Evolutionary conservation across 2,797 vertebrate species (phyloP), one percentile per base, ranked within the genome.

Genomic region (Pelochelys cantorii): DNA sequence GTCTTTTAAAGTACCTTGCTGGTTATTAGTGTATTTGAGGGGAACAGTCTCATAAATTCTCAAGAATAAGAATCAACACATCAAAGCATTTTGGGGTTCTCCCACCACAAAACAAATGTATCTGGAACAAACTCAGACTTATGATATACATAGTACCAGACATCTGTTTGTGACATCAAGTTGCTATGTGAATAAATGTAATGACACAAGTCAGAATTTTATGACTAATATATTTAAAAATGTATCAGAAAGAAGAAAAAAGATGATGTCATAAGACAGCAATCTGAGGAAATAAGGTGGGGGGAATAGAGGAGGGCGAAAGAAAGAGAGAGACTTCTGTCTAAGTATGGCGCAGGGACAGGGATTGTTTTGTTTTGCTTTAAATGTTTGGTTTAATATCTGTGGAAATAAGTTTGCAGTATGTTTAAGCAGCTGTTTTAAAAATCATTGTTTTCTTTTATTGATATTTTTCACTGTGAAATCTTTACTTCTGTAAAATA

Each of bases 211-310:
- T 88, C 52, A 97, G 95, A 96, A 95, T 95, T 95, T 96, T 93
- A 94, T 95, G 96, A 97, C 96, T 95, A 93, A 94, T 95, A 85
- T 96, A 96, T 95, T 96, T 94, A 97, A 97, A 97, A 94, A 97
- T 92, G 90, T 87, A 96, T 94, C 95, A 93, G 87, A 91, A 97
- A 96, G 92, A 94, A 95, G 86, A 79, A 82, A 78, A 71, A 82
- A 90, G 11, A 85, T 88, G 92, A 91, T 96, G 97, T 95, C 92
- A 96, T 90, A 79, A 92, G 68, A 92, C n/a, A 88, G 86, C 34
- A 91, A 96, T 78, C 53, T 85, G 11, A 93, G 80, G 53, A 95
- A 93, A 80, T 86, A 94, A 95, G 5, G 48, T 34, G 89, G 25
- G 11, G 14, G 31, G 25, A 17, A 78, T 6, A 77, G n/a, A 68